A percentile compares a stretch with the other conserved stretches of the same genome.
Evolutionary conservation across 2,888 invertebrate species (phyloP).

Genomic region (Aleiodes alternator): DNA sequence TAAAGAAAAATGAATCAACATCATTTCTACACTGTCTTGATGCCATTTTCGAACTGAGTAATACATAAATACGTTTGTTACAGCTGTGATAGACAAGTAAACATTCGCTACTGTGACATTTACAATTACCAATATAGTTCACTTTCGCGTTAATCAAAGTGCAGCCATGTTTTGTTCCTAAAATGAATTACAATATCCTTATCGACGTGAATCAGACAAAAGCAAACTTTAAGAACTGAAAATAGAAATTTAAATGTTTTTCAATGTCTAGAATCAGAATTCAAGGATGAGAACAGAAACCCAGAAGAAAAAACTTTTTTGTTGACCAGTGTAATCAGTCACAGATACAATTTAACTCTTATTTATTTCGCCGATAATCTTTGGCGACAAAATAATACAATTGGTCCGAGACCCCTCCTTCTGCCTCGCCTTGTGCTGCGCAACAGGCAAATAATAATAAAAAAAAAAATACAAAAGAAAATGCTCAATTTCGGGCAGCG

Average conservation of each 20-base stretch:
- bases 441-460: too few species aligned
- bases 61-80: conserved; percentile 41
- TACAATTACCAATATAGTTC: conserved; percentile 40
- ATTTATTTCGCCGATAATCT: too few species aligned
- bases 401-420: too few species aligned
- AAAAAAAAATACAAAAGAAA: too few species aligned
- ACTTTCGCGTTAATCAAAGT: conserved; percentile 46
- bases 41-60: conserved; percentile 49
- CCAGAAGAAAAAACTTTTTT: conserved; percentile 11
- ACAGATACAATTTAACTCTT: too few species aligned
- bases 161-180: conserved; percentile 39
- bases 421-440: too few species aligned
- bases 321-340: background rate
- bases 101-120: conserved; percentile 46
- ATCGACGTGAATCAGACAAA: conserved; percentile 48
- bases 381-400: too few species aligned
- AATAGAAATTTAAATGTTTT: conserved; percentile 37
- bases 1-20: conserved; percentile 40
- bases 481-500: too few species aligned
- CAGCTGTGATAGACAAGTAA: conserved; percentile 48
- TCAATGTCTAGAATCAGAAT: conserved; percentile 20
- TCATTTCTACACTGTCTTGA: conserved; percentile 47
- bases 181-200: conserved; percentile 47
- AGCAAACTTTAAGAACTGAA: conserved; percentile 50
- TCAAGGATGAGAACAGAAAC: conserved; percentile 2